Evolutionary conservation across 2,797 vertebrate genomes (phyloP), one percentile per base, ranked within the genome.

Genomic region (Dallia pectoralis): DNA sequence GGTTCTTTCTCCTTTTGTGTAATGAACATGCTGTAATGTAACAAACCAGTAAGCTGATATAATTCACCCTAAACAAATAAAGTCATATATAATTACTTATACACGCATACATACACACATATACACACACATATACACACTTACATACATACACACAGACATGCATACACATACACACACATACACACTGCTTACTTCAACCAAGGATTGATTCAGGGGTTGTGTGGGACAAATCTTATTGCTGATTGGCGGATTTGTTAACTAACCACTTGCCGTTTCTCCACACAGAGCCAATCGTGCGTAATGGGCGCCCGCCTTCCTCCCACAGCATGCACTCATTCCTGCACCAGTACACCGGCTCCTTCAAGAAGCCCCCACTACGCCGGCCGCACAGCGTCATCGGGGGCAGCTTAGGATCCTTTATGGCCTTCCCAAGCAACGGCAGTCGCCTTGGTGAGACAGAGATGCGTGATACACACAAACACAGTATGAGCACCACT

Each of bases 321-420:
- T 99, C 97, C 81, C 97, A 99, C 93, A 99, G 97, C 84, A 96
- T 99, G 96, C 97, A 99, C 89, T 99, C 97, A 69, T 99, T 99
- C 89, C 95, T 99, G 82, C 97, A 99, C 89, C 97, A 99, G 81
- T 99, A 99, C 93, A 96, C 97, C 0, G 96, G 97, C 77, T 97
- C 97, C 87, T 99, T 99, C 93, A 98, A 98, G 94, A 99, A 99
- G 88, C 96, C 97, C 25, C 97, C 97, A 0, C 88, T 99, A 49
- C 94, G 97, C 79, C 95, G 97, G 87, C 97, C 97, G 1, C 97
- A 99, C 92, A 99, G 97, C 47, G 97, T 99, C 91, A 99, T 98
- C 74, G 97, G 97, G 18, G 97, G 97, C 82, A 96, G 95, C 79
- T 94, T 99, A 67, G 95, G 97, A 56, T 98, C 97, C 72, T 99